Conservation (phyloP, 2,113 vertebrate species). For the Channa maculata region DNA sequence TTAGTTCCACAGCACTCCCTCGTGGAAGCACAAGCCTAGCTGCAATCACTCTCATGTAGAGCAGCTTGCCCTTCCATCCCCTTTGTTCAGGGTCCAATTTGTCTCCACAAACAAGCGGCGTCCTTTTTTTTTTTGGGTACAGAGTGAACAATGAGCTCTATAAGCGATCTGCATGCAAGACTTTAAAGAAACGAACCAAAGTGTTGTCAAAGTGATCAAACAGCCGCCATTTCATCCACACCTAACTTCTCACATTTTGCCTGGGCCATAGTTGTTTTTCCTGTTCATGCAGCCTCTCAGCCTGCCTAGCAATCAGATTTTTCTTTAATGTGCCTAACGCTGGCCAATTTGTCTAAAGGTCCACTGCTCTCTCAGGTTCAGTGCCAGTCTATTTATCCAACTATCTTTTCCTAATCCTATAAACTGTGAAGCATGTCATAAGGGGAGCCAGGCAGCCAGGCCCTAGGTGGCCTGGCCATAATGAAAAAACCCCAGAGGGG, state of each 20-base stretch:
- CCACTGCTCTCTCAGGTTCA: conserved; percentile 61
- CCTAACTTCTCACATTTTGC: conserved; percentile 29
- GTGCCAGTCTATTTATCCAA: conserved; percentile 77
- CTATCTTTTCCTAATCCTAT: conserved; percentile 79
- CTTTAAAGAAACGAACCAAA: conserved; percentile 6
- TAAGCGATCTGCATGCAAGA: conserved; percentile 7
- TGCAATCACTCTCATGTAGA: conserved; percentile 69
- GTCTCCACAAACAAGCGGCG: conserved; percentile 65
- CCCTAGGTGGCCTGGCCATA: conserved; percentile 75
- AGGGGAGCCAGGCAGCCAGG: conserved; percentile 62
- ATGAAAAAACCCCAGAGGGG: conserved; percentile 78
- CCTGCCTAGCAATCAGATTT: conserved; percentile 47
- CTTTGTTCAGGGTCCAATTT: conserved; percentile 67
- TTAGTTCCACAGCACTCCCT: conserved; percentile 78
- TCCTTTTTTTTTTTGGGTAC: conserved; percentile 48
- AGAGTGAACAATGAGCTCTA: conserved; percentile 21
- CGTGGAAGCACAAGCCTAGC: conserved; percentile 60
- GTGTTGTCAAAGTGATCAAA: conserved; percentile 29
- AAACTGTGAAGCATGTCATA: conserved; percentile 76
- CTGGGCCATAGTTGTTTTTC: conserved; percentile 43
- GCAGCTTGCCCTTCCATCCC: conserved; percentile 69
- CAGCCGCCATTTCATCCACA: conserved; percentile 12
- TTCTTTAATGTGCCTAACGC: conserved; percentile 63
- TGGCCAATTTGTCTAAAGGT: conserved; percentile 69
- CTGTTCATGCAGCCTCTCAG: conserved; percentile 11